phyloP scores from a whole-genome alignment of 1,140 invertebrate genomes.

The Tetramorium simillimum region DNA sequence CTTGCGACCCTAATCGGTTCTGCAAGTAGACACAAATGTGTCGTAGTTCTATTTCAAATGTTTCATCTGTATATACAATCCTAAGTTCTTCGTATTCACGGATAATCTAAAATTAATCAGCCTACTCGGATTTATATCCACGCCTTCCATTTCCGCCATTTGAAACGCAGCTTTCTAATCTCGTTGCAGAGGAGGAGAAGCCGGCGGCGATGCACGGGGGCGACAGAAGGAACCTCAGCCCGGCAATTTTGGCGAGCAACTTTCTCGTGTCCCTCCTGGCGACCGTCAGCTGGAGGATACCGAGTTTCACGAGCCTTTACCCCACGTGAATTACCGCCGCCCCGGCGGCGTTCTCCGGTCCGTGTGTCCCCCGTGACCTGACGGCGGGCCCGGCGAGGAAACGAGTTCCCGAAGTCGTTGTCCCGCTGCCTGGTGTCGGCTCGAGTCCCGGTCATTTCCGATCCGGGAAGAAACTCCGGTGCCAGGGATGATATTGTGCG shows the following conservation, averaged over 20 bases:
- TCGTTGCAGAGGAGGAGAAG: conserved; percentile 83
- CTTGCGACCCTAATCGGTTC: not conserved
- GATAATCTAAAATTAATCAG: conserved; percentile 1
- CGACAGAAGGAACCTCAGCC: conserved; percentile 82
- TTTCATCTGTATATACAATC: not conserved
- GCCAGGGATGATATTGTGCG: conserved; percentile 11
- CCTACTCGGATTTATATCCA: not conserved
- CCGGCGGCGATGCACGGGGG: conserved; percentile 86
- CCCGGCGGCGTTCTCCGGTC: not conserved
- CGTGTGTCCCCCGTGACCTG: conserved; percentile 16
- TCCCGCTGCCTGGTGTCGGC: conserved; percentile 3
- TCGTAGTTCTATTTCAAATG: not conserved
- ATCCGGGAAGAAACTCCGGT: conserved; percentile 15
- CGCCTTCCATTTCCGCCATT: not conserved
- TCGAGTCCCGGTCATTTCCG: not conserved
- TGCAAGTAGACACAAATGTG: not conserved
- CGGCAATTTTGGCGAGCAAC: conserved; percentile 83
- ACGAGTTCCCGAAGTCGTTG: conserved; percentile 49
- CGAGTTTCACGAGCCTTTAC: conserved; percentile 83
- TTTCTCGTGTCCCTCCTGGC: conserved; percentile 82
- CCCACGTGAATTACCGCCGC: conserved; percentile 80
- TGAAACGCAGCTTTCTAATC: conserved; percentile 73
- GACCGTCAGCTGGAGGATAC: conserved; percentile 84
- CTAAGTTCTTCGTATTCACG: not conserved
- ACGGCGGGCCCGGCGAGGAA: conserved; percentile 29